Evolutionary conservation across 2,113 vertebrate species (phyloP).

Genomic region (Sylvilagus bachmani): DNA sequence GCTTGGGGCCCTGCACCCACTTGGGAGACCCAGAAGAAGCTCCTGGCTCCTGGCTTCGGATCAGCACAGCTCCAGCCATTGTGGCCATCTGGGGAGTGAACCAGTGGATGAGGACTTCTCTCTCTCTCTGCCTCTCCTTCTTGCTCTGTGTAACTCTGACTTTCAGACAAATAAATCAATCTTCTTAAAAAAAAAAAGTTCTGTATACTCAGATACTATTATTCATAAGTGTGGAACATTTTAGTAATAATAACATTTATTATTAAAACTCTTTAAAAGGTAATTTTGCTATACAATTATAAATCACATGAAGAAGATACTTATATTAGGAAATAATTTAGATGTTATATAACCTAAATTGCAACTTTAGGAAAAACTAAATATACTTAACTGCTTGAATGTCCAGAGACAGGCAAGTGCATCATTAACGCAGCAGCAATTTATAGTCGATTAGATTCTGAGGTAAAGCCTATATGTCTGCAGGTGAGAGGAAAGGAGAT

Average conservation of each 20-base stretch:
- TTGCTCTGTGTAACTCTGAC: too few species aligned
- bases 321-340: not conserved
- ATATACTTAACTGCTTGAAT: not conserved
- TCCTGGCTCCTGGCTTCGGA: too few species aligned
- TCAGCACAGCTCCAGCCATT: too few species aligned
- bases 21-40: too few species aligned
- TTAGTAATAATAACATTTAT: slow-evolving; percentile 34
- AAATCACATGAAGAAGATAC: slow-evolving; percentile 42
- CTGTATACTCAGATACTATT: not conserved
- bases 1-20: too few species aligned
- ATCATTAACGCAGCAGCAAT: not conserved
- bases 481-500: not conserved
- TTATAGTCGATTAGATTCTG: not conserved
- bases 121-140: too few species aligned
- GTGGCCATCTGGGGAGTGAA: too few species aligned
- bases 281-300: slow-evolving; percentile 10
- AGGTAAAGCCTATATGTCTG: not conserved
- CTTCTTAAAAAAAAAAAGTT: not conserved
- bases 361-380: not conserved
- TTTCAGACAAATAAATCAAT: too few species aligned
- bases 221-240: slow-evolving; percentile 24
- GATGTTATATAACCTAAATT: not conserved
- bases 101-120: too few species aligned
- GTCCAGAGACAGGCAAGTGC: not conserved
- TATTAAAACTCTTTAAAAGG: slow-evolving; percentile 49